These are phyloP conservation scores for Mya arenaria DNA, from an alignment of 1,140 invertebrate species.

Conservation along the genomic window DNA sequence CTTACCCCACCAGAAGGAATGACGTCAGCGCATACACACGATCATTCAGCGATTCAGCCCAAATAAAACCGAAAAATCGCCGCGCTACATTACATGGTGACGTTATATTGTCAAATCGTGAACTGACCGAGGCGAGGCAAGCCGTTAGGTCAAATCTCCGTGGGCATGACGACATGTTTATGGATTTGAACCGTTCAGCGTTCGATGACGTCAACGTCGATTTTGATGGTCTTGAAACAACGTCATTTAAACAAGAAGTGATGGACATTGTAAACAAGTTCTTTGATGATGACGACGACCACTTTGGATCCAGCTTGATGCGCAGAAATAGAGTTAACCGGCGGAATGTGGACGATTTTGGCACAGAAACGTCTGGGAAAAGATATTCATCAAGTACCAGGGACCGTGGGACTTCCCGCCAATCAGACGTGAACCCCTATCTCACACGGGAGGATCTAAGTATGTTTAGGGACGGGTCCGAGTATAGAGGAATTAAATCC, in stretches of 20 bases:
- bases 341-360: too few relatives aligned
- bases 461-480: not conserved
- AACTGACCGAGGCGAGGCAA: constrained; percentile 9
- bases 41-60: constrained; percentile 6
- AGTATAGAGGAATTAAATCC: not conserved
- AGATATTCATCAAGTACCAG: too few relatives aligned
- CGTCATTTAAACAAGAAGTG: constrained; percentile 34
- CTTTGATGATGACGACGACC: constrained; percentile 45
- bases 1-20: constrained; percentile 14
- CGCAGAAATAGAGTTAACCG: not conserved
- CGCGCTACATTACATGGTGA: constrained; percentile 27
- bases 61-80: not conserved
- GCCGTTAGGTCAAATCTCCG: not conserved
- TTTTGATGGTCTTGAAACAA: not conserved
- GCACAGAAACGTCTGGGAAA: too few relatives aligned
- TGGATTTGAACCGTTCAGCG: not conserved
- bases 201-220: not conserved
- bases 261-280: constrained; percentile 44
- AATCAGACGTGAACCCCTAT: constrained; percentile 8
- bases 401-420: too few relatives aligned
- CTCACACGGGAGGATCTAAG: constrained; percentile 30
- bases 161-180: constrained; percentile 21
- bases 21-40: constrained; percentile 1
- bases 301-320: constrained; percentile 15
- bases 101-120: constrained; percentile 2